These are phyloP conservation scores for Hirundo rustica DNA, from an alignment of 2,797 vertebrate genomes.

Conservation along the genomic window DNA sequence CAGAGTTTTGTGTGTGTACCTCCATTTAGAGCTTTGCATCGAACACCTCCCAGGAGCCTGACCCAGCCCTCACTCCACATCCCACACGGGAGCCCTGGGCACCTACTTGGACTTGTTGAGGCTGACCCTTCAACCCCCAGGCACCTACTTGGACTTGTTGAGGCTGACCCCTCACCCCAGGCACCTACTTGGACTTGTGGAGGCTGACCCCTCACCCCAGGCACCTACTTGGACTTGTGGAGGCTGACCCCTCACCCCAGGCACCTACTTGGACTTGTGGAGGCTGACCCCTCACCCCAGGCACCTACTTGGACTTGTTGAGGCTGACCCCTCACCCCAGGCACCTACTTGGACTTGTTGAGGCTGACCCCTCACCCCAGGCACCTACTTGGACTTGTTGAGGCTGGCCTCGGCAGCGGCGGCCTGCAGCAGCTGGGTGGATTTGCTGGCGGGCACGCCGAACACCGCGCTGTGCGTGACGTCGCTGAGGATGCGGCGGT, in stretches of 20 bases:
- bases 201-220: too few relatives aligned
- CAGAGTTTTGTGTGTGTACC: not conserved
- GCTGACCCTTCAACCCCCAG: conserved; percentile 75
- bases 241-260: not conserved
- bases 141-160: not conserved
- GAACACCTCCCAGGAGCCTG: not conserved
- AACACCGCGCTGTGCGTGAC: conserved; percentile 97
- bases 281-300: conserved; percentile 80
- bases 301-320: conserved; percentile 70
- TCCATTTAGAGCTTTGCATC: not conserved
- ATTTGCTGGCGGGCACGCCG: conserved; percentile 96
- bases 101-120: conserved; percentile 59
- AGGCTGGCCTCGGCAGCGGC: conserved; percentile 96
- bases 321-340: conserved; percentile 71
- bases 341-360: not conserved
- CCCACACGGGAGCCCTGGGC: accelerated
- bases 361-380: conserved; percentile 85
- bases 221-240: not conserved
- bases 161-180: not conserved
- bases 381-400: too few relatives aligned
- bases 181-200: too few relatives aligned
- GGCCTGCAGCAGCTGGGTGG: conserved; percentile 94
- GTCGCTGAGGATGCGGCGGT: conserved; percentile 95
- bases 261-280: not conserved
- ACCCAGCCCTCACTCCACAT: not conserved